Conservation (phyloP, 2,113 vertebrate species). For the Seriola quinqueradiata region DNA sequence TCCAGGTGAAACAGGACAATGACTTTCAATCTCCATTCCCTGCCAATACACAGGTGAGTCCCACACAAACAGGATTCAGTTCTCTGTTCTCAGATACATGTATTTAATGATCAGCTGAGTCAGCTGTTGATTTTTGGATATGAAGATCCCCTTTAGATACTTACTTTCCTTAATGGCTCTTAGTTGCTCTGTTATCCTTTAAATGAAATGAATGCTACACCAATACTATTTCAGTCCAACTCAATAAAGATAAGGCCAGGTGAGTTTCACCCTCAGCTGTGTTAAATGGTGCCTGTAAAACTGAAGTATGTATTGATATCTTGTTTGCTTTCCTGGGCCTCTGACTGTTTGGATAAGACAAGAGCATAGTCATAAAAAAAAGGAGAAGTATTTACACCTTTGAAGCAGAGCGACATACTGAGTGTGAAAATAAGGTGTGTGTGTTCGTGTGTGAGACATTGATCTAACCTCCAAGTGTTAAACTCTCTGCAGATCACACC, state of each 20-base stretch:
- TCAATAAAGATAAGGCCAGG: not conserved
- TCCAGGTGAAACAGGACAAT: slow-evolving; percentile 30
- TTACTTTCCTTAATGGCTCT: not conserved
- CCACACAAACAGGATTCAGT: not conserved
- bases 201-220: not conserved
- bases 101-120: not conserved
- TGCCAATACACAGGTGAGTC: slow-evolving; percentile 59
- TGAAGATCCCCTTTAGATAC: not conserved
- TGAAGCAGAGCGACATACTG: not conserved
- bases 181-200: too few species aligned
- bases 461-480: not conserved
- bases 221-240: not conserved
- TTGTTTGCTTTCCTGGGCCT: slow-evolving; percentile 8
- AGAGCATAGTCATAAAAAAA: not conserved
- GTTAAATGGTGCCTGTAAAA: not conserved
- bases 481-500: slow-evolving; percentile 53
- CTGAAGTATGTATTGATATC: not conserved
- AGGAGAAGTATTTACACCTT: not conserved
- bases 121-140: not conserved
- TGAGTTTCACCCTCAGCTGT: not conserved
- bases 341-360: not conserved
- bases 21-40: slow-evolving; percentile 25
- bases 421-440: not conserved
- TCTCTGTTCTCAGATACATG: not conserved
- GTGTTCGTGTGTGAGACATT: not conserved